phyloP scores from a whole-genome alignment of 2,797 vertebrate species.

The Pipistrellus pygmaeus region DNA sequence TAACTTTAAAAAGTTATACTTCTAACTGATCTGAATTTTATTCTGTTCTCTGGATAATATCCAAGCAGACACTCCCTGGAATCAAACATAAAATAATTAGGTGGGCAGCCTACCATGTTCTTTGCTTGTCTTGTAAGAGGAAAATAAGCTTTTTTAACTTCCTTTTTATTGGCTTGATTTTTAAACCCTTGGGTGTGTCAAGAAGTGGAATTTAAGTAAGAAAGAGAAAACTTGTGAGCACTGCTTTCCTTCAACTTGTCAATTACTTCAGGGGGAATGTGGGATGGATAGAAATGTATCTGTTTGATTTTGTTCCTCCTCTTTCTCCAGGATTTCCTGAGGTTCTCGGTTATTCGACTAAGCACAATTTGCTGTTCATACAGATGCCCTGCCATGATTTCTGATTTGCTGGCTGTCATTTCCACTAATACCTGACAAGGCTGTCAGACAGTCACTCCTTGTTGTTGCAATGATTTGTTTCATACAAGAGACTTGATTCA shows the following conservation, averaged over 20 bases:
- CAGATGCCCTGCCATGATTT: constrained; percentile 85
- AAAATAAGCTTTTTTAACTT: constrained; percentile 19
- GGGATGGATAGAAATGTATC: constrained; percentile 78
- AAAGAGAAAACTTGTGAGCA: constrained; percentile 51
- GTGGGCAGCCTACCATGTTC: neutral
- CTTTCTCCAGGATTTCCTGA: constrained; percentile 81
- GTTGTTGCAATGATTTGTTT: constrained; percentile 87
- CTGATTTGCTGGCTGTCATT: constrained; percentile 89
- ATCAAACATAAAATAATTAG: constrained; percentile 64
- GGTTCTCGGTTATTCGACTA: constrained; percentile 85
- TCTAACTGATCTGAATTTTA: constrained; percentile 6
- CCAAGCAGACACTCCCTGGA: constrained; percentile 68
- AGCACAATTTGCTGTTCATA: constrained; percentile 86
- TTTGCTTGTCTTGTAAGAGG: constrained; percentile 6
- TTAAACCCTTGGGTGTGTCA: constrained; percentile 53
- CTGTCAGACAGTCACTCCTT: constrained; percentile 89
- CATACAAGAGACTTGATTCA: constrained; percentile 86
- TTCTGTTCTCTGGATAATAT: constrained; percentile 43
- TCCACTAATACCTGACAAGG: constrained; percentile 87
- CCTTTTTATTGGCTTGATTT: constrained; percentile 57
- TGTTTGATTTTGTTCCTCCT: constrained; percentile 82
- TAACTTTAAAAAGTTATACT: constrained; percentile 55
- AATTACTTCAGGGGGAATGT: constrained; percentile 76
- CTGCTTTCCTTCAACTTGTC: constrained; percentile 49
- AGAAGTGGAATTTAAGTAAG: constrained; percentile 42